These are phyloP conservation scores for Aspidoscelis tigris DNA, from an alignment of 2,113 vertebrate species.

Conservation along the genomic window DNA sequence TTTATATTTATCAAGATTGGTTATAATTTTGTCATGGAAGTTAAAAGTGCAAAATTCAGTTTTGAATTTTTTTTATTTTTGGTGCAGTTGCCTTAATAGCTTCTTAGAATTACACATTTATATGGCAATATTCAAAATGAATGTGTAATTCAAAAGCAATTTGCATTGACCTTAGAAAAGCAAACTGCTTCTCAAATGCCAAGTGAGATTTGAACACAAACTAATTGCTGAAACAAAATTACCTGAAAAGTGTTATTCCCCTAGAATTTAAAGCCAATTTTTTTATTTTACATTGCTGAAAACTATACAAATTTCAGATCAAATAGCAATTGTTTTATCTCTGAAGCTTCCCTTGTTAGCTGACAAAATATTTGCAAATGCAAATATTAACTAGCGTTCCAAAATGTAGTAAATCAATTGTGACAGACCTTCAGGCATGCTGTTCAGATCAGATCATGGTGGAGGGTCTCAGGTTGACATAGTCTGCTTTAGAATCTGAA, in stretches of 20 bases:
- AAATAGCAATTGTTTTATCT: slow-evolving; percentile 22
- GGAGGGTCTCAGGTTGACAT: neutral
- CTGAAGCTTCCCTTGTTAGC: slow-evolving; percentile 38
- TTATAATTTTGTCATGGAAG: neutral
- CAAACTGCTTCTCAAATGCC: neutral
- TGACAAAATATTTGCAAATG: slow-evolving; percentile 51
- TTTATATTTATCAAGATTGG: slow-evolving; percentile 13
- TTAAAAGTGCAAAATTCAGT: slow-evolving; percentile 17
- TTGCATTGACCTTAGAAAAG: neutral
- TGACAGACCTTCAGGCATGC: too few relatives aligned
- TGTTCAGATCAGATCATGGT: too few relatives aligned
- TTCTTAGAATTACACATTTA: slow-evolving; percentile 42
- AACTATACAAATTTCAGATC: neutral
- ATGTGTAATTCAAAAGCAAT: neutral
- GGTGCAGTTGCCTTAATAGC: neutral
- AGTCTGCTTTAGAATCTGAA: neutral
- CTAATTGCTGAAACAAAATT: neutral
- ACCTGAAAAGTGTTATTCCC: neutral
- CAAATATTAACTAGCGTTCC: slow-evolving; percentile 22
- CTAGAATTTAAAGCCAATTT: too few relatives aligned
- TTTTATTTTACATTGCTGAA: slow-evolving; percentile 13
- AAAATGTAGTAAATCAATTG: neutral
- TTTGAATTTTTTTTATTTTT: slow-evolving; percentile 39
- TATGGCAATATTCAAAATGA: neutral
- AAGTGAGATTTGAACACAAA: neutral